Evolutionary conservation across 2,888 invertebrate species (phyloP), one percentile per base, ranked within the genome.

Genomic region (Meganola albula): DNA sequence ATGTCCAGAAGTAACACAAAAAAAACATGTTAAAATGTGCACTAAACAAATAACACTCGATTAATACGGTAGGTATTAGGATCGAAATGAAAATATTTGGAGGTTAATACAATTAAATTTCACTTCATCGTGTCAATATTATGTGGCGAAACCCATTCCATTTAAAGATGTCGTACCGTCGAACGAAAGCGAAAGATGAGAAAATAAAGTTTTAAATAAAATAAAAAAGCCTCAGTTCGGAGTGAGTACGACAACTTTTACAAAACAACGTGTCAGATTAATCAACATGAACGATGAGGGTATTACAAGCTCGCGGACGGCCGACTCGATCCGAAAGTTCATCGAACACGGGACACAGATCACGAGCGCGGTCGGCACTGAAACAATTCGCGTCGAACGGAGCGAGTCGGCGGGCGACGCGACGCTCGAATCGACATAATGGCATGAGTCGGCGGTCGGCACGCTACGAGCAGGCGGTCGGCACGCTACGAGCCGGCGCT

Each of bases 371-470:
- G n/a, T n/a, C n/a, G n/a, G n/a, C n/a, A n/a, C n/a, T n/a, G n/a
- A n/a, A n/a, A n/a, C n/a, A n/a, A n/a, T n/a, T n/a, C n/a, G n/a
- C n/a, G n/a, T n/a, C n/a, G n/a, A n/a, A n/a, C n/a, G n/a, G n/a
- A n/a, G n/a, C 31, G 37, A 54, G 54, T 46, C 48, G 51, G 44
- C 51, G 36, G 48, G 28, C 34, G 38, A 63, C 63, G 53, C 65
- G 73, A 82, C 83, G 83, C 85, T 77, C 85, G 84, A 68, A 79
- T 77, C 74, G 85, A 84, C 82, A 83, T 80, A 84, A 84, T 79
- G 83, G 84, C 86, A 80, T 77, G 74, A 53, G 61, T 16, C 16
- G 16, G 16, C 16, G 6, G 4, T 6, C 4, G 6, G 16, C 4
- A 5, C 16, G 4, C 16, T 4, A 12, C 33, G 48, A 6, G 16